Evolutionary conservation across 2,113 vertebrate genomes (phyloP).

Genomic region (Oncorhynchus kisutch): DNA sequence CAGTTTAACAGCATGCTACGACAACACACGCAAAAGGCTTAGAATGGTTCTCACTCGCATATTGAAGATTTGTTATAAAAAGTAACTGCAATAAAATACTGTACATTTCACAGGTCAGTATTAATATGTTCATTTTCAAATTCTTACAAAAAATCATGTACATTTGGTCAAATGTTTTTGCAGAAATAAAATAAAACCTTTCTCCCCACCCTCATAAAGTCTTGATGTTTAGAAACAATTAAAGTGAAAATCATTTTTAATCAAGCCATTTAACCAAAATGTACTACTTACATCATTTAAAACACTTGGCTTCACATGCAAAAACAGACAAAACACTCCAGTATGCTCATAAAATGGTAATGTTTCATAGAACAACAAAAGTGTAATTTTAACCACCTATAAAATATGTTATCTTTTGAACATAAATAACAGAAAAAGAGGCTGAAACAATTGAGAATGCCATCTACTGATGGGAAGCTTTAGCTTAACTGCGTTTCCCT

Average conservation of each 20-base stretch:
- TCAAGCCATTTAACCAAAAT: background rate
- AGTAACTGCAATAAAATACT: slow-evolving; percentile 68
- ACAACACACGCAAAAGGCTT: slow-evolving; percentile 18
- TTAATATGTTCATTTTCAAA: slow-evolving; percentile 33
- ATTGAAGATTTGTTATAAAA: slow-evolving; percentile 35
- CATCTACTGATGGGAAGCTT: background rate
- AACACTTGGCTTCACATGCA: slow-evolving; percentile 21
- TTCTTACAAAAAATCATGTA: slow-evolving; percentile 63
- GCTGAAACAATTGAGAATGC: background rate
- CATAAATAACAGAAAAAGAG: background rate
- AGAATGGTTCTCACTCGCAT: slow-evolving; percentile 22
- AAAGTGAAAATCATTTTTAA: background rate
- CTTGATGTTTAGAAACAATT: background rate
- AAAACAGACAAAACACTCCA: background rate
- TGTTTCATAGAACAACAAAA: background rate
- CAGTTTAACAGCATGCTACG: slow-evolving; percentile 42
- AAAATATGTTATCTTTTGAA: background rate
- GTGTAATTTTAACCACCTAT: background rate
- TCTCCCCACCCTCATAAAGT: slow-evolving; percentile 1
- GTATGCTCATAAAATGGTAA: background rate
- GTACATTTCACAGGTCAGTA: slow-evolving; percentile 68
- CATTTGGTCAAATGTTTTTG: slow-evolving; percentile 31
- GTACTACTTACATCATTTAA: background rate
- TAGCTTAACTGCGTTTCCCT: background rate
- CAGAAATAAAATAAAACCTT: slow-evolving; percentile 36